These are phyloP conservation scores for Osmoderma eremita DNA, from an alignment of 2,888 invertebrate species.

Conservation along the genomic window DNA sequence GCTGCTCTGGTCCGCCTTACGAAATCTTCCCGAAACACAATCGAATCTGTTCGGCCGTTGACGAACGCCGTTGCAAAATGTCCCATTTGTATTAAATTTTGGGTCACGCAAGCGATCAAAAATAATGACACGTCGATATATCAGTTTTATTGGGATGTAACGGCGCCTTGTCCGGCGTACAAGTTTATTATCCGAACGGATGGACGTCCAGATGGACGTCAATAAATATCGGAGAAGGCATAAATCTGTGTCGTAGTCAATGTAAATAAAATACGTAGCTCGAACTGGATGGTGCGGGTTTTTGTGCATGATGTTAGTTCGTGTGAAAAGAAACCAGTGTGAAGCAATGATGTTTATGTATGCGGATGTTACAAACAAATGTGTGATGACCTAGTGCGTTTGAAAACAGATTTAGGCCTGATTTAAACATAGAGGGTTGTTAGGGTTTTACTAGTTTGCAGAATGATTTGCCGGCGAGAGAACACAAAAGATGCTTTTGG, in stretches of 20 bases:
- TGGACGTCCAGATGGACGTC: slow-evolving; percentile 5
- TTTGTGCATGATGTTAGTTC: no score
- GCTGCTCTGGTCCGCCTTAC: slow-evolving; percentile 1
- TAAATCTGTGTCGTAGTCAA: slow-evolving; percentile 2
- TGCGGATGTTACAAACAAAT: no score
- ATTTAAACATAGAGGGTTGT: no score
- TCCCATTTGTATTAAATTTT: slow-evolving; percentile 30
- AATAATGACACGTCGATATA: slow-evolving; percentile 34
- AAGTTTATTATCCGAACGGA: slow-evolving; percentile 31
- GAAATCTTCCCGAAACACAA: slow-evolving; percentile 34
- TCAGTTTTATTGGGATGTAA: slow-evolving; percentile 32
- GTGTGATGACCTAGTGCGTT: no score
- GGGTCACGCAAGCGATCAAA: slow-evolving; percentile 27
- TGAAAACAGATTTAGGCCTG: no score
- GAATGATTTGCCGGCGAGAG: no score
- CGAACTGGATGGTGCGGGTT: no score
- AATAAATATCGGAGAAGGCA: slow-evolving; percentile 23
- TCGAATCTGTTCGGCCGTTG: slow-evolving; percentile 1
- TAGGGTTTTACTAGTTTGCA: no score
- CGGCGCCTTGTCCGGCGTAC: background rate
- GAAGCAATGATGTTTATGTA: no score
- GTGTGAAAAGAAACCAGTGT: no score
- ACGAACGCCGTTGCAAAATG: slow-evolving; percentile 19
- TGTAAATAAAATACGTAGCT: no score
- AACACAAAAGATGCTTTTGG: no score